phyloP scores from a whole-genome alignment of 2,113 vertebrate genomes.

The Brachyhypopomus occidentalis region DNA sequence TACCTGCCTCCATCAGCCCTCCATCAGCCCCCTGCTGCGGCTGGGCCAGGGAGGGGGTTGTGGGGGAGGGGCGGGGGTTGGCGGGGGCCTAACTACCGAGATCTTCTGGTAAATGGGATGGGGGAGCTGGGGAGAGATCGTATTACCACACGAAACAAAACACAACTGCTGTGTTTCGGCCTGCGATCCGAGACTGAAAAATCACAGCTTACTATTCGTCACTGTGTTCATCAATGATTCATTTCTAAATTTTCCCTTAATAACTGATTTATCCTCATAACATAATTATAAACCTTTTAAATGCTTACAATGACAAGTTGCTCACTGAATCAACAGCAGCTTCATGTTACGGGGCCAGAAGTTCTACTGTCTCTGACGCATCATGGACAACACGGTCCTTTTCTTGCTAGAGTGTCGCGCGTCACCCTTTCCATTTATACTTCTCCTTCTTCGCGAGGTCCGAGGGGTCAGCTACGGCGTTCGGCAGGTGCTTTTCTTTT shows the following conservation, averaged over 20 bases:
- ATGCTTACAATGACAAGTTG: neutral
- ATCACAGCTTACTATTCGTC: neutral
- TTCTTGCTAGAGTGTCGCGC: too few relatives aligned
- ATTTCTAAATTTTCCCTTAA: neutral
- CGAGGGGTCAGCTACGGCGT: too few relatives aligned
- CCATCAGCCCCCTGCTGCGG: too few relatives aligned
- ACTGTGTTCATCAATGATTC: neutral
- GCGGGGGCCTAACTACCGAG: too few relatives aligned
- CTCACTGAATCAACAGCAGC: neutral
- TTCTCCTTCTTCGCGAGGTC: too few relatives aligned
- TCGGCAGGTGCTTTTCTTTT: too few relatives aligned
- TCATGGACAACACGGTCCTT: too few relatives aligned
- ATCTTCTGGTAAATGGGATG: too few relatives aligned
- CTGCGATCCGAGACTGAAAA: neutral
- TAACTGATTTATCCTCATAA: neutral
- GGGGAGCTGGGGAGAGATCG: neutral
- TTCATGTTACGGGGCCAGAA: neutral
- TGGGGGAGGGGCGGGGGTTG: too few relatives aligned
- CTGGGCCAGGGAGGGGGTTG: too few relatives aligned
- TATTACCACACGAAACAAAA: conserved; percentile 20
- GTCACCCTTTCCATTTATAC: too few relatives aligned
- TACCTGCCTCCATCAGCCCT: neutral
- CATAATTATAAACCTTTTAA: neutral
- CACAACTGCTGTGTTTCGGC: neutral
- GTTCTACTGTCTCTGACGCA: too few relatives aligned